Base-by-base conservation (phyloP, 2,797 vertebrate genomes). In the Sylvilagus floridanus region DNA sequence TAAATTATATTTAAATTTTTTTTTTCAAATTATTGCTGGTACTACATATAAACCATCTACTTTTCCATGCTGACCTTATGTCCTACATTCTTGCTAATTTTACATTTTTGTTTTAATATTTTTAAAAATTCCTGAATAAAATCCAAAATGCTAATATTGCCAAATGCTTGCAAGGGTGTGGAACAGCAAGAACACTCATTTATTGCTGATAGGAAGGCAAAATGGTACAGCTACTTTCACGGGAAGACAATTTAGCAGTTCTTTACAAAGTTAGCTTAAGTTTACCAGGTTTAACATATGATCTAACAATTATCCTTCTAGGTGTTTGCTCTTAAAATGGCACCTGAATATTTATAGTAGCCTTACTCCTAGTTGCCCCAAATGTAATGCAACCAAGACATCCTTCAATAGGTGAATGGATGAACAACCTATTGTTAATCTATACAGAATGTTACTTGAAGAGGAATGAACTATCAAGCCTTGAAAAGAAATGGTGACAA, bases 41-140 rank as follows among this genome's bases (percentile, higher is more conserved):
- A 69, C 10, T 35, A 26, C 66, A 62, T 84, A 62, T 52, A 91
- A 78, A 78, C 35, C 83, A 17, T 71, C 66, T 93, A 76, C 37
- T 65, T 65, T 95, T 94, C 11, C 62, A 42, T 88, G n/a, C 4
- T 73, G 72, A 77, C 57, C 24, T 47, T 65, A 69, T 54, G 21
- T 54, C 19, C 12, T 76, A 28, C 4, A 52, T 14, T 17, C 28
- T 85, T 81, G 62, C 32, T 75, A 83, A 77, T 47, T 76, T 87
- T 65, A 79, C 6, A 66, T 82, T 7, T 73, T 84, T 68, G 60
- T 78, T 79, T 7, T 54, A 57, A 26, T 63, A 30, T 21, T 87
- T 60, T 83, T 72, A 57, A 85, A 92, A 81, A 81, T 94, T 69
- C 19, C 24, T 83, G 32, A 19, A 73, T 86, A 66, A 73, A 93